phyloP scores from a whole-genome alignment of 1,140 invertebrate species.

The Diprion similis region DNA sequence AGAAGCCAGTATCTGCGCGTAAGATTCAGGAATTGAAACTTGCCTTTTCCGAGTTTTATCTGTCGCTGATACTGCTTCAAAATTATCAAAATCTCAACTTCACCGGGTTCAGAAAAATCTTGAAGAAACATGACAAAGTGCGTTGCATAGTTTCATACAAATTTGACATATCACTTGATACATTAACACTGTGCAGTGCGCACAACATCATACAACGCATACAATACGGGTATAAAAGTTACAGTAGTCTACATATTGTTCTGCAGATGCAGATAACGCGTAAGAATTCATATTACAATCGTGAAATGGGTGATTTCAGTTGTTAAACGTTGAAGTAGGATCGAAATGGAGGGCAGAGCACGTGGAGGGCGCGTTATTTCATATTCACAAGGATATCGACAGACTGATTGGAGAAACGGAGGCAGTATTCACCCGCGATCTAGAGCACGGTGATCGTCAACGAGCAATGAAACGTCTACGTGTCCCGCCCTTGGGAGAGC shows the following conservation, averaged over 20 bases:
- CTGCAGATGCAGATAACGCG: background rate
- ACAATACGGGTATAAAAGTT: background rate
- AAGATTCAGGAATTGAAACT: slow-evolving; percentile 88
- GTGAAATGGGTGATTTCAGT: slow-evolving; percentile 41
- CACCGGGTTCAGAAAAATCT: slow-evolving; percentile 91
- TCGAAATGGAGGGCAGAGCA: slow-evolving; percentile 79
- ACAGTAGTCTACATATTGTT: no score
- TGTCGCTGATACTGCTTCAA: slow-evolving; percentile 81
- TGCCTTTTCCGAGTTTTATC: slow-evolving; percentile 92
- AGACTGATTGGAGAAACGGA: slow-evolving; percentile 87
- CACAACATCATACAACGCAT: background rate
- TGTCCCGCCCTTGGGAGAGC: slow-evolving; percentile 86
- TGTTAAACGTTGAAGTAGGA: slow-evolving; percentile 67
- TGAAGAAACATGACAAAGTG: slow-evolving; percentile 95
- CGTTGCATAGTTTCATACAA: background rate
- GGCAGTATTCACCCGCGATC: slow-evolving; percentile 78
- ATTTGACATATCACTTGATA: background rate
- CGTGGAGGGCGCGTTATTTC: slow-evolving; percentile 85
- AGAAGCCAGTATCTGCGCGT: slow-evolving; percentile 62
- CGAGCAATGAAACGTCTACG: slow-evolving; percentile 87
- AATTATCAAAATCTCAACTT: slow-evolving; percentile 86
- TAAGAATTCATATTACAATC: background rate
- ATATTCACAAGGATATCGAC: slow-evolving; percentile 88
- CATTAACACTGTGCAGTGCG: background rate
- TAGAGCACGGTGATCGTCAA: slow-evolving; percentile 84